Conservation (phyloP, 2,113 vertebrate species). For the Athene noctua region DNA sequence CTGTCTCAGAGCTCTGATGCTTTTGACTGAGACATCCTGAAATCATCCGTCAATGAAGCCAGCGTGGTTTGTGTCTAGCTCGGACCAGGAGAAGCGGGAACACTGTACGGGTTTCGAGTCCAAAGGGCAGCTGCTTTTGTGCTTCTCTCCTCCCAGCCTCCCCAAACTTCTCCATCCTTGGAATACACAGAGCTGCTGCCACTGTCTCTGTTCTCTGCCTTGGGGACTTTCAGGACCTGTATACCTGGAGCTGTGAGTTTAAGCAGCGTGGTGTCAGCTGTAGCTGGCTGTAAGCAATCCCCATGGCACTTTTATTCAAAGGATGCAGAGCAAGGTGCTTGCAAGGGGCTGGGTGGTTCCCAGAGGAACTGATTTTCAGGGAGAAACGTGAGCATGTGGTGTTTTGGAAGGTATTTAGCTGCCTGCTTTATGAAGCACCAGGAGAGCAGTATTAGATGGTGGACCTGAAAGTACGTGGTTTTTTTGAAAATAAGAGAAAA, state of each 20-base stretch:
- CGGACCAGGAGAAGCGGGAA: background rate
- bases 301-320: background rate
- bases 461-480: background rate
- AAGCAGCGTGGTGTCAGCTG: rapidly evolving
- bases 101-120: rapidly evolving
- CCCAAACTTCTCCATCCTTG: background rate
- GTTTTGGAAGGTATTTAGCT: background rate
- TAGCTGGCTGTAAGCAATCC: background rate
- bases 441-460: background rate
- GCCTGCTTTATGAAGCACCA: background rate
- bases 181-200: background rate
- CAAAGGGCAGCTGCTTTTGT: background rate
- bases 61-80: rapidly evolving
- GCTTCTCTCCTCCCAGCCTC: background rate
- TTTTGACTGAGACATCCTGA: background rate
- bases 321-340: background rate
- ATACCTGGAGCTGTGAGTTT: background rate
- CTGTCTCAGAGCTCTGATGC: background rate
- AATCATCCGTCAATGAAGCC: rapidly evolving
- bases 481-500: background rate
- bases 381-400: background rate
- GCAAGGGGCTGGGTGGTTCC: background rate
- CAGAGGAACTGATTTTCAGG: background rate
- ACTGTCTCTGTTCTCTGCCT: background rate
- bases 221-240: background rate